Conservation (phyloP, 1,140 invertebrate species). For the Neodiprion fabricii region DNA sequence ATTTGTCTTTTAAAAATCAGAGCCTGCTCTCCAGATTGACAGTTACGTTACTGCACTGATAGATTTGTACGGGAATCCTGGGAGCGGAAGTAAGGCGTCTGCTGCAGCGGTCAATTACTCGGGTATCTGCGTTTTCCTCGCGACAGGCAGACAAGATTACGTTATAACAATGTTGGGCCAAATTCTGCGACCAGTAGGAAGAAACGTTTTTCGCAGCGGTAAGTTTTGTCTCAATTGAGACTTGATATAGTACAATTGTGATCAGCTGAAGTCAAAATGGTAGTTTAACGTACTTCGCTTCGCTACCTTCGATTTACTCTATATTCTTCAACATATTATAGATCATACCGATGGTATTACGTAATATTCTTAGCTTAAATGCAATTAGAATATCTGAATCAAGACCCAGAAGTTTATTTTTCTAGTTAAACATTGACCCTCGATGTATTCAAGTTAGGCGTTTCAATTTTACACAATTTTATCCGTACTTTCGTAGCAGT, state of each 20-base stretch:
- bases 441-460: not conserved
- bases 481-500: not conserved
- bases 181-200: slow-evolving; percentile 30
- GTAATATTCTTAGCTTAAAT: not conserved
- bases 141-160: not conserved
- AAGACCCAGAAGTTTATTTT: not conserved
- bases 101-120: not conserved
- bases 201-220: slow-evolving; percentile 27
- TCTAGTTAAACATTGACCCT: not conserved
- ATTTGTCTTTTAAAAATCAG: no score
- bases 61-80: not conserved
- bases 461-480: not conserved
- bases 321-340: not conserved
- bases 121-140: not conserved
- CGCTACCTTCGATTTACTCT: not conserved
- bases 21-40: no score
- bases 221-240: not conserved
- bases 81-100: slow-evolving; percentile 1
- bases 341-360: not conserved
- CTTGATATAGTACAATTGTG: not conserved
- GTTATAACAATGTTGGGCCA: slow-evolving; percentile 32
- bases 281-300: not conserved
- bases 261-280: not conserved
- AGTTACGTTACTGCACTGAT: no score
- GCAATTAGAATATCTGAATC: not conserved